Base-by-base conservation (phyloP, 2,888 invertebrate species). In the Cylindroiulus punctatus region DNA sequence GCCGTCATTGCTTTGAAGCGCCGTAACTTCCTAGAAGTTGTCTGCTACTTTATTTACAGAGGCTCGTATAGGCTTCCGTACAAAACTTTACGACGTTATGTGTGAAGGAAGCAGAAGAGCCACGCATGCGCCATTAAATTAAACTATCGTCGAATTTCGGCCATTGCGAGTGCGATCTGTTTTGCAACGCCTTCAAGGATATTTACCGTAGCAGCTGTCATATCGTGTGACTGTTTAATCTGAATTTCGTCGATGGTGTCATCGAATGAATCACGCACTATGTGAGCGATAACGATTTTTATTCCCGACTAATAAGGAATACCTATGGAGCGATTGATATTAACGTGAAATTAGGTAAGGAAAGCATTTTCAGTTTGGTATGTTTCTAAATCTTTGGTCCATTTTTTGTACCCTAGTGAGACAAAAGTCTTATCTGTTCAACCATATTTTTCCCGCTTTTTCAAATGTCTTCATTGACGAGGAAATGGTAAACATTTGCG, bases 41-140 rank as follows among this genome's bases (percentile, higher is more conserved):
- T 65, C 65, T 65, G 65, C 26, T 65, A 0, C 7, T 2, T 65
- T 0, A 4, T 22, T 65, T n/a, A n/a, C n/a, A n/a, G n/a, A n/a
- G n/a, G n/a, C n/a, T n/a, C n/a, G n/a, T n/a, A n/a, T n/a, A n/a
- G n/a, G n/a, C n/a, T n/a, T n/a, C n/a, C n/a, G n/a, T n/a, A n/a
- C n/a, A n/a, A n/a, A n/a, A n/a, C 65, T 65, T 65, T 65, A 12
- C 26, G 65, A 65, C 26, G 65, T 65, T 65, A 4, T 26, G 5
- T 8, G n/a, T n/a, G n/a, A n/a, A n/a, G n/a, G n/a, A n/a, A n/a
- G n/a, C n/a, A n/a, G n/a, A 26, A 26, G 26, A 65, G 65, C 65
- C 65, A 65, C 65, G 65, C 65, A 65, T 65, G 65, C 65, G 65
- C 65, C 65, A 65, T 65, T 65, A 65, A 65, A 65, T 65, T 65